Conservation (phyloP, 2,888 invertebrate species). For the Cantharis rustica region DNA sequence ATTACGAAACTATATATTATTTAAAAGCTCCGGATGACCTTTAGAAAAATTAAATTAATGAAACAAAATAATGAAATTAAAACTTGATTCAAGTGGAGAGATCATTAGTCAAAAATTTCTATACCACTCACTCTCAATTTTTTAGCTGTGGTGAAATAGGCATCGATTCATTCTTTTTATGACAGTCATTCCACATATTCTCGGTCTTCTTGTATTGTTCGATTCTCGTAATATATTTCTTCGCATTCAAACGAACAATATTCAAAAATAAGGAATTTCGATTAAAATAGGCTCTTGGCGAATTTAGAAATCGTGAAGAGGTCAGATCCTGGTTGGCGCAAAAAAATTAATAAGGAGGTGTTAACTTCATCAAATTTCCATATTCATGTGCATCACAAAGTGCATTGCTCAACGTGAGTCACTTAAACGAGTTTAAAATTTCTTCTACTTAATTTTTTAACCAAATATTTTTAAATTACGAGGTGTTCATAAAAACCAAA, state of each 20-base stretch:
- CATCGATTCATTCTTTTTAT: neutral
- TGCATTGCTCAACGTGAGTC: neutral
- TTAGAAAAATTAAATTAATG: neutral
- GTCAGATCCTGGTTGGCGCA: neutral
- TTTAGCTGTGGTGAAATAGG: neutral
- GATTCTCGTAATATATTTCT: neutral
- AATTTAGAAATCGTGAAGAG: neutral
- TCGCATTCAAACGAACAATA: neutral
- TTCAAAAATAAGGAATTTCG: neutral
- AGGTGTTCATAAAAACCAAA: neutral
- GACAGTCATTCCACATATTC: neutral
- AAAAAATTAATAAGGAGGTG: neutral
- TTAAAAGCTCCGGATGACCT: neutral
- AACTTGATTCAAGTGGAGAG: neutral
- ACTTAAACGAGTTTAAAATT: neutral
- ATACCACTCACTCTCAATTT: neutral
- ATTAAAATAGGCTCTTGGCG: neutral
- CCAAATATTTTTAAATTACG: neutral
- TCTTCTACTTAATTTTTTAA: neutral
- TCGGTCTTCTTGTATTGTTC: neutral
- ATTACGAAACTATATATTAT: neutral
- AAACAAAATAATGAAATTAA: neutral
- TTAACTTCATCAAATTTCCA: neutral
- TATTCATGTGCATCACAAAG: neutral
- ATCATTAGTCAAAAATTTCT: neutral